Conservation (phyloP, 2,888 invertebrate species). For the Apodemia mormo region DNA sequence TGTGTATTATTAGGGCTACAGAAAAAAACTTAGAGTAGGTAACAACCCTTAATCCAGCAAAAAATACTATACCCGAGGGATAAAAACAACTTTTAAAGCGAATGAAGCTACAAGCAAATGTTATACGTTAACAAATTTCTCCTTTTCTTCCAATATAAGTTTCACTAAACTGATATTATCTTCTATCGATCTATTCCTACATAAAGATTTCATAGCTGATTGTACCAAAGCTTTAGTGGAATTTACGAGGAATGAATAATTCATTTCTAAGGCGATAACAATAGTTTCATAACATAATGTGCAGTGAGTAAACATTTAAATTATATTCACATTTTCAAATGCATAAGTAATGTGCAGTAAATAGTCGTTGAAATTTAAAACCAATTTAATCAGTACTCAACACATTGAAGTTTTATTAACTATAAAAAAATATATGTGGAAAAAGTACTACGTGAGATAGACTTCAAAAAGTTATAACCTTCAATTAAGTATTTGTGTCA, state of each 20-base stretch:
- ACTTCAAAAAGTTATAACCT: too few species aligned
- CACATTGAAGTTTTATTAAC: too few species aligned
- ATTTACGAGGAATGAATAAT: conserved; percentile 59
- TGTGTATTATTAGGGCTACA: too few species aligned
- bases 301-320: conserved; percentile 51
- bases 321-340: conserved; percentile 39
- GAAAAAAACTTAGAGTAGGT: too few species aligned
- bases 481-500: too few species aligned
- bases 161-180: background rate
- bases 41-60: too few species aligned
- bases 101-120: too few species aligned
- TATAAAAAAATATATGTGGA: too few species aligned
- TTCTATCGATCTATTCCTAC: background rate
- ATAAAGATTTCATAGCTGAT: background rate
- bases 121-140: background rate
- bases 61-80: too few species aligned
- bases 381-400: background rate
- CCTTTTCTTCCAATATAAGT: background rate
- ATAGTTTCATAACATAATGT: conserved; percentile 47
- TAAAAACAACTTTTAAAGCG: too few species aligned
- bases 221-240: conserved; percentile 45
- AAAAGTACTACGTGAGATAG: too few species aligned
- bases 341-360: conserved; percentile 8
- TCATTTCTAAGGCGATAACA: conserved; percentile 54
- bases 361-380: background rate